These are phyloP conservation scores for Pseudomyrmex cubaensis DNA, from an alignment of 1,140 invertebrate species.

Conservation along the genomic window DNA sequence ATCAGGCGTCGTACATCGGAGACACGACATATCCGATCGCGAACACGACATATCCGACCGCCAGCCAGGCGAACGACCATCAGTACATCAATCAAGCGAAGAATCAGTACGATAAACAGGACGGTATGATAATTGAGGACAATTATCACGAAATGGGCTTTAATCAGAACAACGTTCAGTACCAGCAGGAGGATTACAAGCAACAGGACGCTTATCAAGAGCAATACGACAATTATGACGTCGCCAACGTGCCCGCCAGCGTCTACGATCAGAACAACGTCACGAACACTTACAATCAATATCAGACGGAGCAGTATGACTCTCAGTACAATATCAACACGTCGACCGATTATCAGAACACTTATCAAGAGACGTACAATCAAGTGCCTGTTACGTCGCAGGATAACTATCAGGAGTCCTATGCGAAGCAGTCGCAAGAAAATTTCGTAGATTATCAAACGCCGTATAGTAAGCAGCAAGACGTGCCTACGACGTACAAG, in stretches of 20 bases:
- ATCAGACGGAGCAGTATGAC: constrained; percentile 75
- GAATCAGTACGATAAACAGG: constrained; percentile 76
- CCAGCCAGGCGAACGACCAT: constrained; percentile 63
- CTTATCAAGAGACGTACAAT: constrained; percentile 72
- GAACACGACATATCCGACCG: constrained; percentile 65
- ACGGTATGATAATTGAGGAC: constrained; percentile 74
- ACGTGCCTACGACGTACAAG: constrained; percentile 69
- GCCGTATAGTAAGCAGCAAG: constrained; percentile 76
- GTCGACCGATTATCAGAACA: constrained; percentile 74
- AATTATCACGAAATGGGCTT: constrained; percentile 78
- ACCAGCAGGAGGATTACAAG: constrained; percentile 64
- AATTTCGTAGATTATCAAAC: constrained; percentile 72
- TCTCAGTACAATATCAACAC: constrained; percentile 79
- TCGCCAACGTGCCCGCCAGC: constrained; percentile 69
- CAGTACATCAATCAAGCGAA: constrained; percentile 66
- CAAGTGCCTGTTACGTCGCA: constrained; percentile 71
- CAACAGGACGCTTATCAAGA: constrained; percentile 75
- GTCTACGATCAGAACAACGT: constrained; percentile 77
- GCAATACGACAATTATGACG: constrained; percentile 72
- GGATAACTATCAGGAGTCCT: constrained; percentile 71
- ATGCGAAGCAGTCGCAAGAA: constrained; percentile 74
- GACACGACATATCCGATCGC: constrained; percentile 66
- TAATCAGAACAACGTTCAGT: constrained; percentile 77
- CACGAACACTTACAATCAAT: constrained; percentile 74
- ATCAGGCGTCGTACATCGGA: constrained; percentile 66